Conservation (phyloP, 2,888 invertebrate genomes). For the Eumacrocentrus americanus region DNA sequence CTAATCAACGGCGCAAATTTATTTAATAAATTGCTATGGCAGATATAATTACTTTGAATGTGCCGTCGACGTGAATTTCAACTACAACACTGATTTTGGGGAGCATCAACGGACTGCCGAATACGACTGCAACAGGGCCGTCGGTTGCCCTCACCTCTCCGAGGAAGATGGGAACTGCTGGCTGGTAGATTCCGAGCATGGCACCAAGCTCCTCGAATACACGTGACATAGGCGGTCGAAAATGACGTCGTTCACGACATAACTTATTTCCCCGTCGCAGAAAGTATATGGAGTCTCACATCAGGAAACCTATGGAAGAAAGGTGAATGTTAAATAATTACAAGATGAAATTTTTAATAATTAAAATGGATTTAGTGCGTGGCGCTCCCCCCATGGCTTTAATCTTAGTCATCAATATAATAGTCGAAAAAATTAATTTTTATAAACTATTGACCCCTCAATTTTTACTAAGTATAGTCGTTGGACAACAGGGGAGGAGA, state of each 20-base stretch:
- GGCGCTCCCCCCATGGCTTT: no score
- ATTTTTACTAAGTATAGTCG: no score
- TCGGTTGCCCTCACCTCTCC: slow-evolving; percentile 25
- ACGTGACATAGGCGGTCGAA: slow-evolving; percentile 4
- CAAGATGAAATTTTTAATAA: no score
- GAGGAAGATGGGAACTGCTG: slow-evolving; percentile 18
- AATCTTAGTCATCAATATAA: no score
- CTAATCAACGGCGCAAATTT: neutral
- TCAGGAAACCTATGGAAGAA: neutral
- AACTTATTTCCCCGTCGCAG: neutral
- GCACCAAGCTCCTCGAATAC: slow-evolving; percentile 2
- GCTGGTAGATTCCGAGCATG: neutral
- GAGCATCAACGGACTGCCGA: slow-evolving; percentile 23
- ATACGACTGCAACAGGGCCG: slow-evolving; percentile 24
- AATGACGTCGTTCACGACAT: neutral
- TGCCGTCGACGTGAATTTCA: slow-evolving; percentile 30
- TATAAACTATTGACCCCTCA: no score
- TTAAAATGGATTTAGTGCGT: no score
- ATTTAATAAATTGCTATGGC: slow-evolving; percentile 9
- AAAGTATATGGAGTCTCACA: neutral
- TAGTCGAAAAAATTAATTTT: no score
- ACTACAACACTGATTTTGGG: neutral
- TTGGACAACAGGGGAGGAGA: no score
- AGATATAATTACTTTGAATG: slow-evolving; percentile 26
- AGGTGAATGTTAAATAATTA: no score